Evolutionary conservation across 53 echinoderm and acorn worm species (phyloP).

Genomic region (Antedon mediterranea): DNA sequence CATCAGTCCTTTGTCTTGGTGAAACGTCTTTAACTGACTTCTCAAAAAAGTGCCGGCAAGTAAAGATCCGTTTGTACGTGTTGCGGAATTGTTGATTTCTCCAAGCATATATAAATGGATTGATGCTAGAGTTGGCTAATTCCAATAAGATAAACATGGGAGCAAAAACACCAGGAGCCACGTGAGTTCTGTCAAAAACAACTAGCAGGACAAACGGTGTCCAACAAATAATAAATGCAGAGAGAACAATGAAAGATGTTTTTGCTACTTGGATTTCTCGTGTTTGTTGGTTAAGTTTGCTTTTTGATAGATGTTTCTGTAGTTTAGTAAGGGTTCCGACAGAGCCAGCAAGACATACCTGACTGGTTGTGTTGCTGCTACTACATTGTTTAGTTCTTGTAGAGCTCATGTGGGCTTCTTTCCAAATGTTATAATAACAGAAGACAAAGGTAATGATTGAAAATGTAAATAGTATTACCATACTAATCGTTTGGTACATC

Average conservation of each 20-base stretch:
- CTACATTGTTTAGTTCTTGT: background rate
- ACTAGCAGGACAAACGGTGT: constrained; percentile 52
- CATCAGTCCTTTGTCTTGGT: background rate
- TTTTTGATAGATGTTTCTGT: background rate
- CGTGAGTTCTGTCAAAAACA: constrained; percentile 38
- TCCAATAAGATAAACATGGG: constrained; percentile 62
- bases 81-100: constrained; percentile 52
- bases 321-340: background rate
- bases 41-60: background rate
- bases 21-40: background rate
- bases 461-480: background rate
- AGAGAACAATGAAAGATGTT: constrained; percentile 49
- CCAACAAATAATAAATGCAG: constrained; percentile 65
- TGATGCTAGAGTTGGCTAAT: constrained; percentile 64
- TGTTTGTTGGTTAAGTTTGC: background rate
- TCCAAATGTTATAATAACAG: background rate
- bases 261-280: background rate
- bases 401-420: background rate
- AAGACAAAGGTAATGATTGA: background rate
- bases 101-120: constrained; percentile 81
- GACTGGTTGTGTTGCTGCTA: background rate
- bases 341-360: background rate
- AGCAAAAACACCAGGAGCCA: constrained; percentile 17
- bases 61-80: background rate
- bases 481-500: background rate